Base-by-base conservation (phyloP, 2,113 vertebrate genomes). In the Proteles cristata region DNA sequence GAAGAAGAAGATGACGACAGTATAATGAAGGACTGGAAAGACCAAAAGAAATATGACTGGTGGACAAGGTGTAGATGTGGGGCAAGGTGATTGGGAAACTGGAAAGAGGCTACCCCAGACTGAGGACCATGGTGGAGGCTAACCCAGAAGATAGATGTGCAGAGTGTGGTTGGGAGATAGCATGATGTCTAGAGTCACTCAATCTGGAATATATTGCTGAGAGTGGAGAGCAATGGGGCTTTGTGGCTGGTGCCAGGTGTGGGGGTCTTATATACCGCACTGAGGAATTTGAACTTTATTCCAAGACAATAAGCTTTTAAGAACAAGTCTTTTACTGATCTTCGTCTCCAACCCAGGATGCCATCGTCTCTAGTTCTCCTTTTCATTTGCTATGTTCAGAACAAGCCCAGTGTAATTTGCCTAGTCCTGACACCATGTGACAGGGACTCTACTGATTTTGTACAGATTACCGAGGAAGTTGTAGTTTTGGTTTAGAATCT, bases 241-340 rank as follows among this genome's bases (percentile, higher is more conserved):
- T 3, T 53, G 79, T 68, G 48, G 8, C 77, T 71, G 35, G 45
- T 12, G 8, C 10, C 17, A n/a, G 25, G 23, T 85, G 7, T 28
- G 12, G 25, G 35, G 35, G 23, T 71, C 83, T 88, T 76, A 2
- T 1, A 4, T 50, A 71, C 9, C 26, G 39, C 39, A 7, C 45
- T 65, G 48, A 68, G 63, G 76, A 81, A 88, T 50, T 43, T 88
- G 77, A 35, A n/a, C 77, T 94, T 80, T 12, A 84, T 93, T 77
- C 77, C 6, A 61, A 90, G 50, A 21, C 23, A 71, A 0, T 43
- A 31, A 25, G 65, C 9, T 91, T 95, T 86, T 91, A 33, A 23
- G 55, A 91, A 48, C 50, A 86, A 43, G 35, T 31, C 33, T 68
- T 73, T 6, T 53, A 1, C n/a, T 68, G 25, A 53, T 80, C 8